Percentiles rank a stretch among this genome's conserved stretches.
Conservation (phyloP, 2,113 vertebrate genomes). For the Heliornis fulica region DNA sequence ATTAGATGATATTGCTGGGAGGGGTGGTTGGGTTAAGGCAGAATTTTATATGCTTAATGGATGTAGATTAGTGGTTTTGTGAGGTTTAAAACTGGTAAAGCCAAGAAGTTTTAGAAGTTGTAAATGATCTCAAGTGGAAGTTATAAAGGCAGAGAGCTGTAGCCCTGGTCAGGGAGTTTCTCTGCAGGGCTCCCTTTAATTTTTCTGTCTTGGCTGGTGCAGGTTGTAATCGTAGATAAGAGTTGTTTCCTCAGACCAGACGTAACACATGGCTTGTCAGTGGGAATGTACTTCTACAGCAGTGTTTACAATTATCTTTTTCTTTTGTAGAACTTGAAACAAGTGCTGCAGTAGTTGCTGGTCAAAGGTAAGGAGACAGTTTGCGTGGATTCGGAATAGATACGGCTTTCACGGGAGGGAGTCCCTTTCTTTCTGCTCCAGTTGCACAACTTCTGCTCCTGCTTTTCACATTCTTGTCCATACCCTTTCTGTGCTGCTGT, state of each 20-base stretch:
- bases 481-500: neutral
- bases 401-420: neutral
- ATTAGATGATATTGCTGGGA: neutral
- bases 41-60: neutral
- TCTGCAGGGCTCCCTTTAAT: neutral
- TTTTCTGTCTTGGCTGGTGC: neutral
- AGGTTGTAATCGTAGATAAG: neutral
- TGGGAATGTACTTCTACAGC: constrained; percentile 14
- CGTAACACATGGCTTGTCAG: neutral
- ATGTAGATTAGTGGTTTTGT: neutral
- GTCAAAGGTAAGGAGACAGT: constrained; percentile 77
- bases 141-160: neutral
- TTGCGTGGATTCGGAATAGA: constrained; percentile 47
- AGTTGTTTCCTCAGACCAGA: neutral
- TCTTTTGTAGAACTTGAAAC: constrained; percentile 78
- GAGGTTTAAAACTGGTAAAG: neutral
- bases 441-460: neutral
- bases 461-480: neutral
- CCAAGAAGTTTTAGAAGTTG: neutral
- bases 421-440: constrained; percentile 21
- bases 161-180: neutral
- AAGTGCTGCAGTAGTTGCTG: constrained; percentile 75
- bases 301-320: constrained; percentile 52
- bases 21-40: neutral
- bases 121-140: neutral